Evolutionary conservation across 2,113 vertebrate genomes (phyloP), one percentile per base, ranked within the genome.

Genomic region (Pseudonaja textilis): DNA sequence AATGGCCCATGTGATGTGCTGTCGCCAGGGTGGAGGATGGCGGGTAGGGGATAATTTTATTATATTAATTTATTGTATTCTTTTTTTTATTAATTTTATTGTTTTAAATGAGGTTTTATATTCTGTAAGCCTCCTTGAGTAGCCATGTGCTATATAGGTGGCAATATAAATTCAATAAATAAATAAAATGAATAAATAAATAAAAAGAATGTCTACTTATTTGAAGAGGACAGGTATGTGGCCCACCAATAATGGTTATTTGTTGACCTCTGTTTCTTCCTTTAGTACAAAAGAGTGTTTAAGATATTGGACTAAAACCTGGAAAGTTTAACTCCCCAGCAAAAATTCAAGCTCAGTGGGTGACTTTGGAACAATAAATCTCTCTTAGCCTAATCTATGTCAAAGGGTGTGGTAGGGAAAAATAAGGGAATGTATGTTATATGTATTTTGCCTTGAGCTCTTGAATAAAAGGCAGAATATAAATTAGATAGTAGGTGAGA

Each of bases 251-350:
- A 42, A 34, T 57, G 11, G 29, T 42, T 57, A 64, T 39, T 81
- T 88, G 34, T 90, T 94, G 85, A 94, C 50, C 92, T 94, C 57
- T 69, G 89, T 85, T 47, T 64, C 87, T 92, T 29, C 86, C 42
- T 47, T 25, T 3, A 1, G n/a, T 91, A 20, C 5, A 81, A 39
- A 22, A 81, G n/a, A 81, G 34, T 81, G 18, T 20, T 81, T 81
- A 81, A 39, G 2, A 34, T 81, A 39, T 39, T 20, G 34, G 69
- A 39, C 34, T 39, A 81, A 34, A 81, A 39, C 6, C 69, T 81
- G n/a, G 69, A 81, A 81, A 61, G 59, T 61, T 61, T 81, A 74
- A 74, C 69, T 74, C 2, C 69, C 16, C 69, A 34, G n/a, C 69
- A 81, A 39, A n/a, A 81, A 20, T 20, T 1, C 6, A 81, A 81